A percentile compares a stretch with the other conserved stretches of the same genome.
Evolutionary conservation across 2,888 invertebrate genomes (phyloP).

Genomic region (Epinotia ramella): DNA sequence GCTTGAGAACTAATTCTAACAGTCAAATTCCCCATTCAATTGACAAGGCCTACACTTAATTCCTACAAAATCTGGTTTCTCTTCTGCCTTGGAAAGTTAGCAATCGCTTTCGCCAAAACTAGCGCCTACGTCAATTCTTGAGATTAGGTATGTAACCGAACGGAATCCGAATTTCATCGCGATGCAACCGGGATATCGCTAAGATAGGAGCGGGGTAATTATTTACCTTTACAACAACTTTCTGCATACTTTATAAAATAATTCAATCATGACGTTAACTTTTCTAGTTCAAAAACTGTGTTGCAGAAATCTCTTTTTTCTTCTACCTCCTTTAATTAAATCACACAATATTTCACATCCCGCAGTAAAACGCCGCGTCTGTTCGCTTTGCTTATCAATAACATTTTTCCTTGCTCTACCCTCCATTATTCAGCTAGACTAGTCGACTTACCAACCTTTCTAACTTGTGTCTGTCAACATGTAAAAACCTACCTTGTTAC

Average conservation of each 20-base stretch:
- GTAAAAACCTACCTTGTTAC: not conserved
- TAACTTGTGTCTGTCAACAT: not conserved
- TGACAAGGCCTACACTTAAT: too few relatives aligned
- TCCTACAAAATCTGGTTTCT: too few relatives aligned
- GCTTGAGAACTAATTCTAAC: too few relatives aligned
- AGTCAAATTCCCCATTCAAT: too few relatives aligned
- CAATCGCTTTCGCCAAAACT: too few relatives aligned
- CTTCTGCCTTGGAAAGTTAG: too few relatives aligned
- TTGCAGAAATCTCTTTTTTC: not conserved
- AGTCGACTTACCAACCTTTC: not conserved
- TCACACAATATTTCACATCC: constrained; percentile 13
- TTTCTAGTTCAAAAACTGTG: not conserved
- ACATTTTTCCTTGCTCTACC: constrained; percentile 18
- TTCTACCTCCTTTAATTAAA: not conserved
- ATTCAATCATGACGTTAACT: not conserved
- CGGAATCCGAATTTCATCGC: not conserved
- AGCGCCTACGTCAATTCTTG: too few relatives aligned
- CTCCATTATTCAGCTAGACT: constrained; percentile 27
- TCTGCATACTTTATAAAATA: not conserved
- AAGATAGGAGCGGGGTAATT: not conserved
- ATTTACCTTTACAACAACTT: too few relatives aligned
- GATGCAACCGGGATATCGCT: not conserved
- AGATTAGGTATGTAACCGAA: too few relatives aligned
- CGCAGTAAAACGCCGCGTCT: constrained; percentile 7
- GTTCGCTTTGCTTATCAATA: constrained; percentile 29